Conservation (phyloP, 2,113 vertebrate species). For the Pseudolaguvia tuberculata region DNA sequence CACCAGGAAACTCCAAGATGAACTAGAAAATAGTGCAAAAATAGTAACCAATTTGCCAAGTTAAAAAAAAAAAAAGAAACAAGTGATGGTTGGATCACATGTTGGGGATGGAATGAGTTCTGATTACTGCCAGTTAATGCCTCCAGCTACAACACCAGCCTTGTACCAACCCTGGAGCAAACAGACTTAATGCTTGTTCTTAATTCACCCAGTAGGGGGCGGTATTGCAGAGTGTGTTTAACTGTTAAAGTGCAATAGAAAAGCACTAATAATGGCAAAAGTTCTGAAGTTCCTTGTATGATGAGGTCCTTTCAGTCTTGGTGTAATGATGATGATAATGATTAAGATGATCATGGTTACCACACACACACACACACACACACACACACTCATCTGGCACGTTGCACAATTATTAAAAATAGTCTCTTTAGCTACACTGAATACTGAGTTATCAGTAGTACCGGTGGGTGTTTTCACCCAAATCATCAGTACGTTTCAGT, state of each 20-base stretch:
- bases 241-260: not conserved
- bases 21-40: no score
- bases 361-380: no score
- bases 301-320: not conserved
- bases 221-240: no score
- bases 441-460: slow-evolving; percentile 6
- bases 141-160: no score
- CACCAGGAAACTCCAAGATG: no score
- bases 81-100: no score
- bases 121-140: no score
- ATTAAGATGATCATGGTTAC: not conserved
- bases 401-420: not conserved
- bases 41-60: no score
- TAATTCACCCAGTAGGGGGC: not conserved
- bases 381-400: not conserved
- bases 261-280: not conserved
- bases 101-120: no score
- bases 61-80: no score
- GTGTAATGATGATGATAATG: not conserved
- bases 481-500: not conserved
- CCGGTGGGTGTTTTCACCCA: not conserved
- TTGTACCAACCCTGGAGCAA: no score
- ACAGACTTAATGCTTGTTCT: not conserved
- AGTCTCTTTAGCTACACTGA: not conserved
- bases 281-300: not conserved